Percentiles rank a stretch among this genome's conserved stretches.
phyloP scores from a whole-genome alignment of 2,888 invertebrate species.

The Blomia tropicalis region DNA sequence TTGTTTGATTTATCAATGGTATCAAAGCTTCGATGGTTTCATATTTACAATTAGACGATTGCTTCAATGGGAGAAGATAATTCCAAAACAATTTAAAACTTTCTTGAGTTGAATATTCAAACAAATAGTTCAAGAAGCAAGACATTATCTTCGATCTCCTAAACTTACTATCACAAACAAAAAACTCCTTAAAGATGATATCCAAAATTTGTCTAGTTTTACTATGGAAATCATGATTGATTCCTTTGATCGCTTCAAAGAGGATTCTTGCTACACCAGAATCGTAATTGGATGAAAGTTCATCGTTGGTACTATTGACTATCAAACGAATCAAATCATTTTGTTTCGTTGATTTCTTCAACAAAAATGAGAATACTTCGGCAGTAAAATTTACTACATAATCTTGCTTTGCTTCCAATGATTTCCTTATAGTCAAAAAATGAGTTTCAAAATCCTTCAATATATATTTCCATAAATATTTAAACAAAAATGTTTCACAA shows the following conservation, averaged over 20 bases:
- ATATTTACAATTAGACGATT: neutral
- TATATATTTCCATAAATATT: slow-evolving; percentile 55
- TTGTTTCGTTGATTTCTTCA: slow-evolving; percentile 61
- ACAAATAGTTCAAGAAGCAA: neutral
- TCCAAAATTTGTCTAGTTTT: slow-evolving; percentile 45
- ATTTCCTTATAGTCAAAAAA: slow-evolving; percentile 22
- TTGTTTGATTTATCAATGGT: neutral
- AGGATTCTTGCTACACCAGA: slow-evolving; percentile 67
- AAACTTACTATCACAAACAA: too few relatives aligned
- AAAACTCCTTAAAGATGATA: slow-evolving; percentile 13
- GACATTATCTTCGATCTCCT: neutral
- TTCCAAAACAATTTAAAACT: slow-evolving; percentile 22
- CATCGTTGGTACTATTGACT: slow-evolving; percentile 47
- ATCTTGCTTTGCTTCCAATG: slow-evolving; percentile 44
- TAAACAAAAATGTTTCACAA: slow-evolving; percentile 73
- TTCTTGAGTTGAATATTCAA: slow-evolving; percentile 15
- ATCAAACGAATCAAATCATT: slow-evolving; percentile 53
- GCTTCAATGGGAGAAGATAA: neutral
- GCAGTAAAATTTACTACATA: slow-evolving; percentile 85
- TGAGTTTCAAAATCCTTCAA: slow-evolving; percentile 31
- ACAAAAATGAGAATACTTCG: slow-evolving; percentile 86
- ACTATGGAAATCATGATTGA: slow-evolving; percentile 67
- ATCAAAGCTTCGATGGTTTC: too few relatives aligned
- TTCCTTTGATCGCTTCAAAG: slow-evolving; percentile 71
- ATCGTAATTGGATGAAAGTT: slow-evolving; percentile 52